These are phyloP conservation scores for Paralichthys olivaceus DNA, from an alignment of 2,113 vertebrate genomes.

Conservation along the genomic window DNA sequence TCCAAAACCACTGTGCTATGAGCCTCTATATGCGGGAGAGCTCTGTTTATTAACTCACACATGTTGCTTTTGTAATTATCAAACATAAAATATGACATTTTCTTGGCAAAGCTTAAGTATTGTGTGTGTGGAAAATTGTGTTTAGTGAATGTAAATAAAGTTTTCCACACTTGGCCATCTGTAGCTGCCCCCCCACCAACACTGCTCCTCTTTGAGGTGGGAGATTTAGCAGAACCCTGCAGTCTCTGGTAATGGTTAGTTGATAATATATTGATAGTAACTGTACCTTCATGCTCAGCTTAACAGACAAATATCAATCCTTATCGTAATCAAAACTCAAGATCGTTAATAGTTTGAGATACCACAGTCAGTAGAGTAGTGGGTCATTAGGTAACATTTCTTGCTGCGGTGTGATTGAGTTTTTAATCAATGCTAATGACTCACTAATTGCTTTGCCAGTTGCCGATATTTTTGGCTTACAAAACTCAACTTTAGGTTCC, in stretches of 20 bases:
- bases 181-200: background rate
- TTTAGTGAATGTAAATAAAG: conserved; percentile 30
- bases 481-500: no score
- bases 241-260: conserved; percentile 7
- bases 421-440: conserved; percentile 7
- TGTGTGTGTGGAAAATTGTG: conserved; percentile 12
- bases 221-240: conserved; percentile 21
- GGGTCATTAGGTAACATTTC: conserved; percentile 7
- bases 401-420: background rate
- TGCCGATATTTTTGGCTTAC: no score
- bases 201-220: conserved; percentile 2
- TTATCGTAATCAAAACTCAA: conserved; percentile 14
- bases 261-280: conserved; percentile 12
- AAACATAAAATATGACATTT: conserved; percentile 8
- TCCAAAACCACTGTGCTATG: conserved; percentile 34
- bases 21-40: conserved; percentile 16
- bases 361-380: conserved; percentile 10
- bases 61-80: conserved; percentile 14
- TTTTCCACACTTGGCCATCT: conserved; percentile 44
- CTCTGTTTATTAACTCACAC: conserved; percentile 25
- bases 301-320: conserved; percentile 20
- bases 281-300: background rate
- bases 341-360: background rate
- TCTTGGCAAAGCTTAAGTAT: conserved; percentile 10
- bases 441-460: background rate